These are phyloP conservation scores for Notodonta dromedarius DNA, from an alignment of 2,888 invertebrate species.

Conservation along the genomic window DNA sequence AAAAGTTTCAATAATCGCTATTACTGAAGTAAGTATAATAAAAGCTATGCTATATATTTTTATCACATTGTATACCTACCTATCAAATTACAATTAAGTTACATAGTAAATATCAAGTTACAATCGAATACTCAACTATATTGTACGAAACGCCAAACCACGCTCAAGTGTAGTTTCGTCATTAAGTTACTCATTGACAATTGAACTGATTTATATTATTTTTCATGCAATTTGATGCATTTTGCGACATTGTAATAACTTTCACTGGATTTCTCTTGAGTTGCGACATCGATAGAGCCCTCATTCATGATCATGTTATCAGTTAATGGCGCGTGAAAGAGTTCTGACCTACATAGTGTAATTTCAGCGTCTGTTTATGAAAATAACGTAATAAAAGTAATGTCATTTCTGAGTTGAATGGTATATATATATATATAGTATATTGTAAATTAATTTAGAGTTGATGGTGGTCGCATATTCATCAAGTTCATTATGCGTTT, in stretches of 20 bases:
- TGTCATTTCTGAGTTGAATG: too few relatives aligned
- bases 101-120: too few relatives aligned
- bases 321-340: conserved; percentile 25
- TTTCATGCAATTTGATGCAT: conserved; percentile 19
- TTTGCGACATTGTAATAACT: conserved; percentile 23
- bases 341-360: conserved; percentile 11
- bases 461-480: too few relatives aligned
- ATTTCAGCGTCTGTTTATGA: not conserved
- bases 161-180: not conserved
- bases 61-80: too few relatives aligned
- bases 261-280: conserved; percentile 38
- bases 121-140: not conserved
- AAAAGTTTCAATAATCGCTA: too few relatives aligned
- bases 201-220: conserved; percentile 11
- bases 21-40: too few relatives aligned
- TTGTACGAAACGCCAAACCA: not conserved
- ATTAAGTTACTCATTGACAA: conserved; percentile 11
- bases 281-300: conserved; percentile 28
- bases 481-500: too few relatives aligned
- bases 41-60: not conserved
- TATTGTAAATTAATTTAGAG: too few relatives aligned
- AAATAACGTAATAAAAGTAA: too few relatives aligned
- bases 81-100: too few relatives aligned
- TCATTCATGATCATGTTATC: conserved; percentile 31
- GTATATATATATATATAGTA: too few relatives aligned